These are phyloP conservation scores for Dorcus hopei DNA, from an alignment of 2,888 invertebrate genomes.

Conservation along the genomic window DNA sequence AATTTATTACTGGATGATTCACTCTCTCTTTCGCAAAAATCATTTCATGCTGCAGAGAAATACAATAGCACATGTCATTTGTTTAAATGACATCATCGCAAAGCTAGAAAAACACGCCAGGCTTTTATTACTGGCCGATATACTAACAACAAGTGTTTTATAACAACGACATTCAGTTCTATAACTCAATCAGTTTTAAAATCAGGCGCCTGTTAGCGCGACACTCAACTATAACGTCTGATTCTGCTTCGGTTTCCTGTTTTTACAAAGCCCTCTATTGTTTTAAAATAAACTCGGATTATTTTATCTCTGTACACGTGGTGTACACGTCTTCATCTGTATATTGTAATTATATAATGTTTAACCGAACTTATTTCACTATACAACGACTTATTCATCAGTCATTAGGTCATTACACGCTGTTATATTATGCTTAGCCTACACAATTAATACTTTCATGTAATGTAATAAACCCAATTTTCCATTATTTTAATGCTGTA, in stretches of 20 bases:
- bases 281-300: slow-evolving; percentile 14
- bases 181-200: slow-evolving; percentile 26
- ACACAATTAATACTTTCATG: no score
- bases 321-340: slow-evolving; percentile 6
- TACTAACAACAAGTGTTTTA: slow-evolving; percentile 12
- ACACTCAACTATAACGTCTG: slow-evolving; percentile 10
- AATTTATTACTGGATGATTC: slow-evolving; percentile 8
- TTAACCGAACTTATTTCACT: slow-evolving; percentile 13
- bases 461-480: no score
- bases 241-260: slow-evolving; percentile 18
- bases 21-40: slow-evolving; percentile 4
- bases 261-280: slow-evolving; percentile 18
- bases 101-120: slow-evolving; percentile 1
- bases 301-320: slow-evolving; percentile 18
- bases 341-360: slow-evolving; percentile 19
- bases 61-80: slow-evolving; percentile 30
- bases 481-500: no score
- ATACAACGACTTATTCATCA: slow-evolving; percentile 16
- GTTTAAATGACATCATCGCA: slow-evolving; percentile 11
- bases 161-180: slow-evolving; percentile 20
- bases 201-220: slow-evolving; percentile 26
- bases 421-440: no score
- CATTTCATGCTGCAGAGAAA: slow-evolving; percentile 13
- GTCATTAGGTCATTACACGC: not conserved
- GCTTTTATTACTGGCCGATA: slow-evolving; percentile 14